These are phyloP conservation scores for Drosophila triauraria DNA, from an alignment of 1,140 invertebrate species.

Conservation along the genomic window DNA sequence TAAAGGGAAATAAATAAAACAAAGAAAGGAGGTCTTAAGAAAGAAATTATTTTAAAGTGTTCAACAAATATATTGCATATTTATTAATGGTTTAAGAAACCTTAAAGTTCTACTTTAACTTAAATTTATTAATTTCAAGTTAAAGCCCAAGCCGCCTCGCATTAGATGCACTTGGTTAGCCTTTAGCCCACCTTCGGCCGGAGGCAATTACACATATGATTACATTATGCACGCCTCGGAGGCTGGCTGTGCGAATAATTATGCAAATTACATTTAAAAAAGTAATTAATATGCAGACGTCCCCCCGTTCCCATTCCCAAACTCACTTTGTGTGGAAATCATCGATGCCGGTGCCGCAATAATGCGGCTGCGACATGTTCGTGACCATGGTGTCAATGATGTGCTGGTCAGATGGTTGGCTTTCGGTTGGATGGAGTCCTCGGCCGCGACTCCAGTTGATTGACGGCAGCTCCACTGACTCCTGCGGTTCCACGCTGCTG, in stretches of 20 bases:
- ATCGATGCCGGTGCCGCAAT: slow-evolving; percentile 78
- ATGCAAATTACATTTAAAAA: slow-evolving; percentile 77
- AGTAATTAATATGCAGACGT: slow-evolving; percentile 74
- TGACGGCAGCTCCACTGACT: slow-evolving; percentile 18
- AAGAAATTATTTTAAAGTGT: too few species aligned
- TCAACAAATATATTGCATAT: too few species aligned
- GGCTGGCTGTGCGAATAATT: slow-evolving; percentile 56
- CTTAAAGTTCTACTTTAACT: neutral
- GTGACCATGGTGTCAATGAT: slow-evolving; percentile 79
- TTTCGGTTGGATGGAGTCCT: slow-evolving; percentile 14
- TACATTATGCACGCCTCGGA: slow-evolving; percentile 55
- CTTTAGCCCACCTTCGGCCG: slow-evolving; percentile 21
- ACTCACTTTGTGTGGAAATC: slow-evolving; percentile 84
- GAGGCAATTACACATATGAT: slow-evolving; percentile 69
- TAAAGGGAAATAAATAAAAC: neutral
- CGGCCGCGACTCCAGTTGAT: slow-evolving; percentile 26
- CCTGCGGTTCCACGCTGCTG: slow-evolving; percentile 6
- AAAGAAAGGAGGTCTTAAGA: too few species aligned
- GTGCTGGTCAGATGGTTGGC: slow-evolving; percentile 25
- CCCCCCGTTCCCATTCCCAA: neutral
- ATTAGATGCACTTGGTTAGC: slow-evolving; percentile 30
- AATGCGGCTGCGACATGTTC: slow-evolving; percentile 82
- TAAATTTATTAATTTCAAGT: neutral
- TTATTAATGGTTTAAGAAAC: neutral
- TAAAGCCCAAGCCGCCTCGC: neutral